Conservation (phyloP, 2,888 invertebrate genomes). For the Dendrolimus houi region DNA sequence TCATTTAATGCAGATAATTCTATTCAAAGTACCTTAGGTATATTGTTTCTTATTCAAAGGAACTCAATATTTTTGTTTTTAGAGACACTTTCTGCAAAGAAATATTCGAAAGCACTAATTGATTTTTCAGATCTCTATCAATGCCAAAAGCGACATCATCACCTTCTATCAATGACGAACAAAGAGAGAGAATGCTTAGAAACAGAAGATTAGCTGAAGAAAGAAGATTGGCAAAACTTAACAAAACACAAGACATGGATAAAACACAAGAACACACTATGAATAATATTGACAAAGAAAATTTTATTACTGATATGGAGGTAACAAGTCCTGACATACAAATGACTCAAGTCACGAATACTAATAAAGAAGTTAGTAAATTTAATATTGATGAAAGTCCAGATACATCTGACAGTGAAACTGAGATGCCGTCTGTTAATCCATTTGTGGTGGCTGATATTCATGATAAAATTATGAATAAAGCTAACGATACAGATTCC, state of each 20-base stretch:
- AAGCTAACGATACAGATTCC: background rate
- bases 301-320: conserved; percentile 4
- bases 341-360: background rate
- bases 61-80: background rate
- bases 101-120: background rate
- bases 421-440: background rate
- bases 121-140: conserved; percentile 34
- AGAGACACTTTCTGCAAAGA: background rate
- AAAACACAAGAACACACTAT: conserved; percentile 6
- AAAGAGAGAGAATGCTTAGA: conserved; percentile 80
- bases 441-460: conserved; percentile 22
- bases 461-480: conserved; percentile 11
- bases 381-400: conserved; percentile 18
- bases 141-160: conserved; percentile 62
- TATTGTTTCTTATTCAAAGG: background rate
- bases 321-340: background rate
- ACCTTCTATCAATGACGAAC: conserved; percentile 75
- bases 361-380: conserved; percentile 3
- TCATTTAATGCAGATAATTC: no score
- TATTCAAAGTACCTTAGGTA: no score
- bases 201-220: conserved; percentile 82
- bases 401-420: conserved; percentile 8
- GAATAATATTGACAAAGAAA: conserved; percentile 6
- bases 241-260: conserved; percentile 19
- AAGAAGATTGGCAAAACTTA: conserved; percentile 72